Base-by-base conservation (phyloP, 2,113 vertebrate genomes). In the Ornithorhynchus anatinus region DNA sequence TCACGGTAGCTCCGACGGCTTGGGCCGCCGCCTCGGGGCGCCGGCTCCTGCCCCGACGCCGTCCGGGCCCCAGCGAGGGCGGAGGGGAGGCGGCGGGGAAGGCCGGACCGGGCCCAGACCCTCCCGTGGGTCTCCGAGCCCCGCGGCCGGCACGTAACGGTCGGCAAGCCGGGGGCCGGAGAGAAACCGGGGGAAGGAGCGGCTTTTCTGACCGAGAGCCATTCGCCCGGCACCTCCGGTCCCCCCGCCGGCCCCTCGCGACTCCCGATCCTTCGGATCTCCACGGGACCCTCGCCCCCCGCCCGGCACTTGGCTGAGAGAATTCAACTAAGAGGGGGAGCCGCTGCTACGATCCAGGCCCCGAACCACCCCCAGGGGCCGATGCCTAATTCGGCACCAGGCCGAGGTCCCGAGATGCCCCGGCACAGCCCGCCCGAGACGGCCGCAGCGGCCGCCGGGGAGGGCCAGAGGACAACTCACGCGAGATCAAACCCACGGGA, bases 401-500 rank as follows among this genome's bases (percentile, higher is more conserved):
- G 47, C 48, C 16, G 3, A 19, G 15, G n/a, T 37, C 39, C 25
- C 19, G 44, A 59, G 23, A 3, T 15, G 52, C 32, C 7, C n/a
- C n/a, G 11, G 17, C 56, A 36, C 1, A 4, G 19, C 7, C 20
- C 72, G 70, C 45, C 45, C 8, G 7, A 8, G 23, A 50, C 42
- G 47, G 10, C 19, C n/a, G 2, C 7, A 36, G 56, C 64, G 51
- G 59, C 43, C 31, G 59, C 59, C 40, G 22, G 56, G 52, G 66
- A 47, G 27, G 32, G 38, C 51, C 7, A 29, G 25, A 15, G 51
- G 19, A 50, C 14, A 50, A 19, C 22, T 10, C 45, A 63, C 31
- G 14, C 5, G n/a, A 33, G 1, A 36, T 68, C 77, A 87, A 71
- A 69, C 73, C 81, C 86, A 78, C 77, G 48, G 3, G 81, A 69